phyloP scores from a whole-genome alignment of 1,140 invertebrate species.

The Cardiocondyla obscurior region DNA sequence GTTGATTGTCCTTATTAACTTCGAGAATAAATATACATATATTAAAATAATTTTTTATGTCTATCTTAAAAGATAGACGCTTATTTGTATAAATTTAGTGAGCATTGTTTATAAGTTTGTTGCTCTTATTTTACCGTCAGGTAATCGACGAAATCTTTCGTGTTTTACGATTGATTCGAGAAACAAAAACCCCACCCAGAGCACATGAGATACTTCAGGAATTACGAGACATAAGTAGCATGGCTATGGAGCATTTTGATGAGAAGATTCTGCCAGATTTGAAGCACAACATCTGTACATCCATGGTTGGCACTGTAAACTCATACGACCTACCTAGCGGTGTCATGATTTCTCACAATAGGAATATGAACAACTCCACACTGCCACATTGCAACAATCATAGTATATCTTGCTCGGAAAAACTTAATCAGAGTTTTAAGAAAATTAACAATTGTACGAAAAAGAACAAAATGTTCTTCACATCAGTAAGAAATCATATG shows the following conservation, averaged over 20 bases:
- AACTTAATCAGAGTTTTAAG: conserved; percentile 79
- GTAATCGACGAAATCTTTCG: conserved; percentile 94
- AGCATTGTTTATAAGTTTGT: conserved; percentile 46
- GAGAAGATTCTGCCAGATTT: conserved; percentile 91
- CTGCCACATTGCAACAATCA: conserved; percentile 71
- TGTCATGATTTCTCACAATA: conserved; percentile 77
- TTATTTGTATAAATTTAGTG: neutral
- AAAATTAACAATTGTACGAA: conserved; percentile 78
- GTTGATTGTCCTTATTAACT: neutral
- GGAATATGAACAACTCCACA: conserved; percentile 59
- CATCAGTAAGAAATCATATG: conserved; percentile 73
- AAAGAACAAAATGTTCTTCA: conserved; percentile 77
- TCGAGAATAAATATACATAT: neutral
- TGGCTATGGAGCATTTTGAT: conserved; percentile 98
- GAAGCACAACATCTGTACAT: conserved; percentile 80
- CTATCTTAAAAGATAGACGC: neutral
- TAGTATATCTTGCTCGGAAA: conserved; percentile 67
- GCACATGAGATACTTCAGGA: conserved; percentile 95
- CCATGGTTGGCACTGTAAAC: conserved; percentile 76
- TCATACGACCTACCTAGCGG: conserved; percentile 77
- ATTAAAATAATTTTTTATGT: neutral
- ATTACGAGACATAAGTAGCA: conserved; percentile 95
- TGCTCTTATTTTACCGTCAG: conserved; percentile 83
- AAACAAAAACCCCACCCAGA: conserved; percentile 87
- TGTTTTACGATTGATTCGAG: conserved; percentile 89